Evolutionary conservation across 2,888 invertebrate species (phyloP).

Genomic region (Cosmorhoe ocellata): DNA sequence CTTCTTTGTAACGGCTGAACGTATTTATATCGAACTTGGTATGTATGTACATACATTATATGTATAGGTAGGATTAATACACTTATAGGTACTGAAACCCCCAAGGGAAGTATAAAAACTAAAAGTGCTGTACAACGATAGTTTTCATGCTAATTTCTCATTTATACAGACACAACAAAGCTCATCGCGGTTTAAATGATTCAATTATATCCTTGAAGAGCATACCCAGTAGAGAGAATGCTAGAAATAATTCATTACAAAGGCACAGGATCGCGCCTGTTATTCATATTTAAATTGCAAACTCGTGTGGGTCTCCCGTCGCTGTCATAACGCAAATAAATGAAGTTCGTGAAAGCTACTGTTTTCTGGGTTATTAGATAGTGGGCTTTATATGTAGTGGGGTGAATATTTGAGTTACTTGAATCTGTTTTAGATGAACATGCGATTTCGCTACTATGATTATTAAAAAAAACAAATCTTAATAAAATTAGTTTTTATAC

Average conservation of each 20-base stretch:
- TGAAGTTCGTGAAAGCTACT: conserved; percentile 24
- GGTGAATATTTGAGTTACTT: background rate
- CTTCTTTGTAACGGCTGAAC: too few species aligned
- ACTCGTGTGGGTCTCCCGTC: conserved; percentile 35
- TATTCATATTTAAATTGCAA: conserved; percentile 49
- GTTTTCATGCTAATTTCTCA: too few species aligned
- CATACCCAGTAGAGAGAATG: conserved; percentile 23
- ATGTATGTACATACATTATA: too few species aligned
- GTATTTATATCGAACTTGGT: too few species aligned
- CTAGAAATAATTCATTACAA: conserved; percentile 48
- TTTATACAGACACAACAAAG: conserved; percentile 5
- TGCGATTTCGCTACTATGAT: too few species aligned
- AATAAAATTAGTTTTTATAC: too few species aligned
- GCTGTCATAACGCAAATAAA: conserved; percentile 32
- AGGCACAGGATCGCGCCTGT: conserved; percentile 42
- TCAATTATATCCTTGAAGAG: conserved; percentile 25
- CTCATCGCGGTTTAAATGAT: conserved; percentile 13
- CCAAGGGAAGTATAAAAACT: too few species aligned
- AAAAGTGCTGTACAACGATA: too few species aligned
- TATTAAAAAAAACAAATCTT: too few species aligned
- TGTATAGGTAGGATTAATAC: too few species aligned
- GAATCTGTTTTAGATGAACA: background rate
- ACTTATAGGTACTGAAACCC: too few species aligned
- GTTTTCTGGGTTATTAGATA: conserved; percentile 12
- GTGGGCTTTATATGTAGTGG: conserved; percentile 3